Percentiles rank a stretch among this genome's conserved stretches.
Evolutionary conservation across 2,888 invertebrate genomes (phyloP).

Genomic region (Parelbella ahira): DNA sequence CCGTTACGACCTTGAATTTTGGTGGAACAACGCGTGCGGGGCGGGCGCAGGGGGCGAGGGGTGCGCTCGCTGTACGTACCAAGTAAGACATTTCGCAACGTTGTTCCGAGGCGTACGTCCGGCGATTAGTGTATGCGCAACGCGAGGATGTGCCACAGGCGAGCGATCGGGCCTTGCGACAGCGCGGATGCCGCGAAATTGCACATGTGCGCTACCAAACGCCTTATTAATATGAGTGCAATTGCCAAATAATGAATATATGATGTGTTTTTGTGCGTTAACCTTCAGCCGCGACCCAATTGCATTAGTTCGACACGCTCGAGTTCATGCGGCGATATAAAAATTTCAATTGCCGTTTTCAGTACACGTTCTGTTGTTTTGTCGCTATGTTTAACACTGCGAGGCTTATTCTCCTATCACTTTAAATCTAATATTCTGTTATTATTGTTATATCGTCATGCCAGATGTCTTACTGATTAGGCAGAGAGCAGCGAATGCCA

Average conservation of each 20-base stretch:
- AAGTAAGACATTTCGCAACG: constrained; percentile 51
- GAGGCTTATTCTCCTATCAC: too few relatives aligned
- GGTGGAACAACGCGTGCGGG: neutral
- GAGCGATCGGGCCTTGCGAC: constrained; percentile 66
- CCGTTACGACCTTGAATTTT: constrained; percentile 7
- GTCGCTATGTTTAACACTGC: too few relatives aligned
- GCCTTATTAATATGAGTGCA: constrained; percentile 72
- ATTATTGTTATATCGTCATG: too few relatives aligned
- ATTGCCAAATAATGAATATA: constrained; percentile 72
- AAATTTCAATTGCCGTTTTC: constrained; percentile 29
- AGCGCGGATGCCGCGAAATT: constrained; percentile 74
- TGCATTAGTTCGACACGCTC: constrained; percentile 72
- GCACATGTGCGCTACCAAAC: constrained; percentile 51
- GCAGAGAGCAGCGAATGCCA: too few relatives aligned
- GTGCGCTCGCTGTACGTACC: too few relatives aligned
- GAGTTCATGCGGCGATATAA: constrained; percentile 70
- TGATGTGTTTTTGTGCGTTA: constrained; percentile 64
- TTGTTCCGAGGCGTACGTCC: constrained; percentile 69
- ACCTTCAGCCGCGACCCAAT: constrained; percentile 71
- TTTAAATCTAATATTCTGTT: too few relatives aligned
- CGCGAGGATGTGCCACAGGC: constrained; percentile 62
- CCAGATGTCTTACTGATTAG: too few relatives aligned
- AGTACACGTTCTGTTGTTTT: constrained; percentile 2
- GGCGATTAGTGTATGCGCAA: constrained; percentile 74
- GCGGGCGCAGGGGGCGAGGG: too few relatives aligned